Evolutionary conservation across 2,888 invertebrate genomes (phyloP), one percentile per base, ranked within the genome.

Genomic region (Ormyrus thymus): DNA sequence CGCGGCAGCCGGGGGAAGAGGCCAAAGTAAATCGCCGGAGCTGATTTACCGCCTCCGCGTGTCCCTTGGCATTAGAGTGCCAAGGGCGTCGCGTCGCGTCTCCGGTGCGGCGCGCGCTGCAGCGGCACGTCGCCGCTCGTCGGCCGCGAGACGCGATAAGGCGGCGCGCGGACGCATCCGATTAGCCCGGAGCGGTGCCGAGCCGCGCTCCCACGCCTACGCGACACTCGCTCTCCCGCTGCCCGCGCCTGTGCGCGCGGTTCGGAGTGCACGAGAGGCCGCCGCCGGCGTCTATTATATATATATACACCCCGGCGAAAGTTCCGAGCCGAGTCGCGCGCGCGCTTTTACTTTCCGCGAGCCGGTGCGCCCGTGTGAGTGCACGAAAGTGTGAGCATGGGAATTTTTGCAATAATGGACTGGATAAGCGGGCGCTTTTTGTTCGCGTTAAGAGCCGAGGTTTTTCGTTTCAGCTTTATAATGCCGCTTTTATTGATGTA

Each of bases 151-250:
- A 62, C 50, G 29, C 29, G 58, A 70, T 72, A 56, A 65, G 76
- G 8, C 29, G 29, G 29, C 56, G 53, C 66, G 72, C 53, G 62
- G 64, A 64, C 73, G 76, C 80, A 80, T 80, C 76, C 80, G 76
- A 80, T 80, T 73, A 72, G 71, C 65, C 50, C 9, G n/a, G 6
- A 53, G 15, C 43, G 29, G 46, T 29, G 10, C 29, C 4, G 1
- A 29, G 75, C 45, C 29, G 58, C 80, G 77, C 80, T 78, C 80
- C 77, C 80, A 78, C 80, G 78, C 78, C 80, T 75, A 80, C 80
- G 80, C 77, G 69, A 68, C 66, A 48, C 46, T 13, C 58, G 65
- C 45, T 29, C 29, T 29, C 29, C 29, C 9, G 6, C 48, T 7
- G 51, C 74, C 45, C 56, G 29, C 48, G 58, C 58, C 50, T 74